Evolutionary conservation across 2,113 vertebrate species (phyloP).

Genomic region (Ardeotis arabs): DNA sequence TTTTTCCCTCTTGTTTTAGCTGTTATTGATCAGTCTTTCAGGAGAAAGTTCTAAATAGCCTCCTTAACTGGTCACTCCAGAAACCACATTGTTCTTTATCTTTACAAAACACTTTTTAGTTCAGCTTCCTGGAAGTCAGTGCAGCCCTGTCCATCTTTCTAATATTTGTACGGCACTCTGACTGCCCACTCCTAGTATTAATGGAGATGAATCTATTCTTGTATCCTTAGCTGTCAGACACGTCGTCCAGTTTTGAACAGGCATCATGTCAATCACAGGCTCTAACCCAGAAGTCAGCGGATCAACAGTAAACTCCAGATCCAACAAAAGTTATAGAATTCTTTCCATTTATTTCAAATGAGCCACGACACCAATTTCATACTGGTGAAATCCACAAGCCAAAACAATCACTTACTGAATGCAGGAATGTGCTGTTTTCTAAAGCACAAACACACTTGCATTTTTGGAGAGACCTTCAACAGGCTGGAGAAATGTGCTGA

Average conservation of each 20-base stretch:
- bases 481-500: no score
- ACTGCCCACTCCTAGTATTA: neutral
- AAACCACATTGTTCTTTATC: neutral
- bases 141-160: neutral
- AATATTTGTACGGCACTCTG: neutral
- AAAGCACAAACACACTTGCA: neutral
- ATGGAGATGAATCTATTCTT: neutral
- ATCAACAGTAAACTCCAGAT: neutral
- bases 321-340: neutral
- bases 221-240: neutral
- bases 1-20: neutral
- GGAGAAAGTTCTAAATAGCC: neutral
- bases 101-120: neutral
- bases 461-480: neutral
- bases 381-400: neutral
- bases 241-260: accelerated
- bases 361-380: neutral
- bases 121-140: neutral
- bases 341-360: neutral
- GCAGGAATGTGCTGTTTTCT: neutral
- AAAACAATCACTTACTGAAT: neutral
- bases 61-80: neutral
- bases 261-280: neutral
- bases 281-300: neutral
- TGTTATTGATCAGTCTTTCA: neutral